These are phyloP conservation scores for Caradrina kadenii DNA, from an alignment of 2,888 invertebrate genomes.

Conservation along the genomic window DNA sequence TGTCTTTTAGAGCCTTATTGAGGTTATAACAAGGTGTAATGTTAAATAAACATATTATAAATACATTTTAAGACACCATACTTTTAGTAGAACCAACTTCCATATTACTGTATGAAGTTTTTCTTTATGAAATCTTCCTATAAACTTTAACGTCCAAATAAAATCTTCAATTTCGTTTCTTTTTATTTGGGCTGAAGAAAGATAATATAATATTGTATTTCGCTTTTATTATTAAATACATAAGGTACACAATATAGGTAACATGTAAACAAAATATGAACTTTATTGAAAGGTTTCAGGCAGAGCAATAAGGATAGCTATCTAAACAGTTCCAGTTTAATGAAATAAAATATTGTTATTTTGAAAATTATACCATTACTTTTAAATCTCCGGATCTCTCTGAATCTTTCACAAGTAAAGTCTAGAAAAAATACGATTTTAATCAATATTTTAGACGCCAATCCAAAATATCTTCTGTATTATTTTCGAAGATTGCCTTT, in stretches of 20 bases:
- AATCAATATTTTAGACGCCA: neutral
- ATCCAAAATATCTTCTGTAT: neutral
- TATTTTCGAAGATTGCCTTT: neutral
- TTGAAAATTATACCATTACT: neutral
- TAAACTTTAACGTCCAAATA: conserved; percentile 43
- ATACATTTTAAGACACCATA: neutral
- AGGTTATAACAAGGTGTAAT: neutral
- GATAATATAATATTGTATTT: conserved; percentile 25
- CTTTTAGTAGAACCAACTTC: conserved; percentile 1
- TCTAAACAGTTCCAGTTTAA: conserved; percentile 11
- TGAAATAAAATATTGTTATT: neutral
- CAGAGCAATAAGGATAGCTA: conserved; percentile 12
- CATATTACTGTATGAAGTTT: conserved; percentile 17
- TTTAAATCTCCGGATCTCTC: neutral
- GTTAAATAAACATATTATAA: neutral
- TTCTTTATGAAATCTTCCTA: conserved; percentile 20
- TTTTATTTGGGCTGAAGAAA: conserved; percentile 28
- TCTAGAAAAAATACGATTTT: neutral
- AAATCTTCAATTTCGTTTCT: conserved; percentile 47
- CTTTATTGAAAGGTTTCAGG: conserved; percentile 30
- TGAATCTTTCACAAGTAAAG: neutral
- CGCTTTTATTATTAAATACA: conserved; percentile 26
- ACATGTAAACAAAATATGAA: conserved; percentile 15
- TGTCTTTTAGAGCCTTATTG: neutral
- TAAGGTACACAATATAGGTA: neutral